These are phyloP conservation scores for Stenolophus ochropezus DNA, from an alignment of 2,888 invertebrate genomes.

Conservation along the genomic window DNA sequence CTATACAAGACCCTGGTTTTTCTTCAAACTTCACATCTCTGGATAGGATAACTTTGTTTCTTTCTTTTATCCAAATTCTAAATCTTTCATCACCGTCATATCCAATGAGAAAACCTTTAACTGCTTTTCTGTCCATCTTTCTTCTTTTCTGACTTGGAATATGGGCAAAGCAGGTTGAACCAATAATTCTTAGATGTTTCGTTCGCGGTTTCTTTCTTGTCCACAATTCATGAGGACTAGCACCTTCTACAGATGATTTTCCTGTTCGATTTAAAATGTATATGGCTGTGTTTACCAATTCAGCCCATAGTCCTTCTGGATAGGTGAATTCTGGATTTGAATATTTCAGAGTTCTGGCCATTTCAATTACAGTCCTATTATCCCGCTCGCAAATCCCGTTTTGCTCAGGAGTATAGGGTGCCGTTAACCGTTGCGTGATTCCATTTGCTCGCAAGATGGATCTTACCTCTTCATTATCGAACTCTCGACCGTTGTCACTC, in stretches of 20 bases:
- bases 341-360: slow-evolving; percentile 2
- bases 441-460: slow-evolving; percentile 63
- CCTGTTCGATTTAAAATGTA: slow-evolving; percentile 63
- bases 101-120: no score
- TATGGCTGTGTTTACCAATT: slow-evolving; percentile 59
- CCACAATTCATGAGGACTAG: slow-evolving; percentile 64
- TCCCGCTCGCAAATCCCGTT: not conserved
- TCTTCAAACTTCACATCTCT: no score
- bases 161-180: no score
- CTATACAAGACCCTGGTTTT: no score
- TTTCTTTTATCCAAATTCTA: no score
- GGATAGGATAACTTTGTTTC: no score
- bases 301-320: slow-evolving; percentile 62
- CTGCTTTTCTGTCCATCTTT: no score
- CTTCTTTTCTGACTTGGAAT: no score
- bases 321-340: slow-evolving; percentile 44
- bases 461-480: no score
- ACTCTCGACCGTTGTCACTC: no score
- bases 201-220: slow-evolving; percentile 62
- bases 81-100: no score
- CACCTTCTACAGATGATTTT: slow-evolving; percentile 61
- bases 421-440: not conserved
- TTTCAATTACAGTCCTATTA: not conserved
- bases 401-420: slow-evolving; percentile 14
- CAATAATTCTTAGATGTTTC: no score